Evolutionary conservation across 64 coral and sea anemone species (phyloP).

Genomic region (Stichodactyla mertensii): DNA sequence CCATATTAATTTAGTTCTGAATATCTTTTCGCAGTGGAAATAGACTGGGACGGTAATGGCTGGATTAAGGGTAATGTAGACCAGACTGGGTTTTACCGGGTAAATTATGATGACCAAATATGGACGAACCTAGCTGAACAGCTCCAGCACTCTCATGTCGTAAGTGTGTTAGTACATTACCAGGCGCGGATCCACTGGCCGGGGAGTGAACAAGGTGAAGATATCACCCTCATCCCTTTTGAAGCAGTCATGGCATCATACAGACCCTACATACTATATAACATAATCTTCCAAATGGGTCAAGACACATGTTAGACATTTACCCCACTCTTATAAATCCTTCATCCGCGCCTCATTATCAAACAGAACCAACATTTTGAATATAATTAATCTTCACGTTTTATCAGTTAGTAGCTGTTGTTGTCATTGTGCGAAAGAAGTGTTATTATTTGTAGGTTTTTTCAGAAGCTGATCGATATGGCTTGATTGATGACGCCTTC

Average conservation of each 20-base stretch:
- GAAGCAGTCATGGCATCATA: too few species aligned
- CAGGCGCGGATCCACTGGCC: neutral
- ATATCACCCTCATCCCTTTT: neutral
- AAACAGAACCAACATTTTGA: too few species aligned
- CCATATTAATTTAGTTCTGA: too few species aligned
- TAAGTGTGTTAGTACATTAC: neutral
- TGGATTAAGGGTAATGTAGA: constrained; percentile 90
- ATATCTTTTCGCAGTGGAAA: neutral
- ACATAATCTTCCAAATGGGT: too few species aligned
- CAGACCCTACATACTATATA: too few species aligned
- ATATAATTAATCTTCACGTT: neutral
- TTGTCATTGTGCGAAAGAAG: too few species aligned
- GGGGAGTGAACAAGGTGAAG: neutral
- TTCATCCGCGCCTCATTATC: too few species aligned
- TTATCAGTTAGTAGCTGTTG: too few species aligned
- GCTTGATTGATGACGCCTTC: constrained; percentile 79
- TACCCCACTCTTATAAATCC: too few species aligned
- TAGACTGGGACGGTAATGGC: constrained; percentile 69
- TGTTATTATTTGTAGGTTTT: constrained; percentile 40
- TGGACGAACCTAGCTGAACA: constrained; percentile 58
- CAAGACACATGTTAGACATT: too few species aligned
- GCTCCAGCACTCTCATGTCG: constrained; percentile 7
- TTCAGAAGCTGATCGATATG: constrained; percentile 60
- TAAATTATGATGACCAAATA: constrained; percentile 64
- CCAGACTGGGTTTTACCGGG: constrained; percentile 82